These are phyloP conservation scores for Nothocercus nigrocapillus DNA, from an alignment of 2,113 vertebrate species.

Conservation along the genomic window DNA sequence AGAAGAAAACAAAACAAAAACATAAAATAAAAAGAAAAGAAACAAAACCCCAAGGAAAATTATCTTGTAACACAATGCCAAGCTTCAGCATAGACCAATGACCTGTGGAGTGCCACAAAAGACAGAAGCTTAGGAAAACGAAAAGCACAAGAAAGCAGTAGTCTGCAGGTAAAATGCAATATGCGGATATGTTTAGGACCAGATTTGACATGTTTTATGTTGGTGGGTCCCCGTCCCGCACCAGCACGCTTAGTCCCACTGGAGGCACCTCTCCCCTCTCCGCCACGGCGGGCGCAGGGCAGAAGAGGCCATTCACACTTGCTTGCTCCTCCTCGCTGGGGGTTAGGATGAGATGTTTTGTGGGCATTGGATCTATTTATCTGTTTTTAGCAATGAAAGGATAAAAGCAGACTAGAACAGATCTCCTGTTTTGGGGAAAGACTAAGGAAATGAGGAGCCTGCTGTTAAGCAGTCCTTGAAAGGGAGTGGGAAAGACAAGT, in stretches of 20 bases:
- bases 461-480: conserved; percentile 37
- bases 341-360: neutral
- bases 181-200: neutral
- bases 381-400: neutral
- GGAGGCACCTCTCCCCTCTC: neutral
- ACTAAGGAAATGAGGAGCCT: neutral
- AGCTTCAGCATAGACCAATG: neutral
- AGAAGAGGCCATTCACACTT: neutral
- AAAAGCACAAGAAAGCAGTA: neutral
- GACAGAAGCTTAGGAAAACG: neutral
- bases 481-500: neutral
- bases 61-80: neutral
- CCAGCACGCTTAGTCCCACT: neutral
- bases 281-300: neutral
- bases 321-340: neutral
- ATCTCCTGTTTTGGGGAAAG: conserved; percentile 16
- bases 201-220: neutral
- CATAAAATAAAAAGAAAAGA: neutral
- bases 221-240: neutral
- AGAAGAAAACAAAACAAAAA: neutral
- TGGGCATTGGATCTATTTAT: neutral
- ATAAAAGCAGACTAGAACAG: neutral
- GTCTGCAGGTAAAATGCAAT: neutral
- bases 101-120: neutral
- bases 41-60: neutral